Evolutionary conservation across 2,888 invertebrate genomes (phyloP).

Genomic region (Agonopterix alstromeriana): DNA sequence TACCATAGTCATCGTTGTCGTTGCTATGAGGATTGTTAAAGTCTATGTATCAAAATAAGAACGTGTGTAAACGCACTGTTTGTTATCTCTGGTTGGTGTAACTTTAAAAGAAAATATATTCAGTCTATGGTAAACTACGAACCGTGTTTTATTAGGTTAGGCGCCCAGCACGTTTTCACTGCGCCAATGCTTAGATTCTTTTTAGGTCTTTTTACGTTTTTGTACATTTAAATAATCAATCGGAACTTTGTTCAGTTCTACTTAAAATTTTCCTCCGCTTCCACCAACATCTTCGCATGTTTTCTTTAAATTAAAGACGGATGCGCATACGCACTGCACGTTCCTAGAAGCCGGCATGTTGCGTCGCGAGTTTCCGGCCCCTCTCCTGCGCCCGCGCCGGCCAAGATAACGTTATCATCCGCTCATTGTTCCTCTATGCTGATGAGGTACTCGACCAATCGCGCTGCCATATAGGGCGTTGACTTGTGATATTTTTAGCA

Average conservation of each 20-base stretch:
- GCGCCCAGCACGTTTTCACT: too few species aligned
- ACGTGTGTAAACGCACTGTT: too few species aligned
- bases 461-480: constrained; percentile 45
- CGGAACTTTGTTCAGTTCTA: neutral
- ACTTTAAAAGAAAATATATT: too few species aligned
- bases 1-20: too few species aligned
- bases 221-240: too few species aligned
- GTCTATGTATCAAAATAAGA: too few species aligned
- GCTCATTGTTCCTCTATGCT: constrained; percentile 65
- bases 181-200: too few species aligned
- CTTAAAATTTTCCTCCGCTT: neutral
- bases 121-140: too few species aligned
- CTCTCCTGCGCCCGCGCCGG: constrained; percentile 26
- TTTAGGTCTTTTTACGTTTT: too few species aligned
- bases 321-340: constrained; percentile 33
- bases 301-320: constrained; percentile 11
- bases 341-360: constrained; percentile 52
- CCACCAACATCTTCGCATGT: neutral
- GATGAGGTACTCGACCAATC: constrained; percentile 53
- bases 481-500: constrained; percentile 50
- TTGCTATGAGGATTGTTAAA: too few species aligned
- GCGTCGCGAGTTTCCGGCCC: constrained; percentile 56
- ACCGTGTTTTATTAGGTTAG: too few species aligned
- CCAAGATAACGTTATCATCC: constrained; percentile 72
- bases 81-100: too few species aligned